Conservation (phyloP, 2,113 vertebrate genomes). For the Cryptomyrus ogoouensis region DNA sequence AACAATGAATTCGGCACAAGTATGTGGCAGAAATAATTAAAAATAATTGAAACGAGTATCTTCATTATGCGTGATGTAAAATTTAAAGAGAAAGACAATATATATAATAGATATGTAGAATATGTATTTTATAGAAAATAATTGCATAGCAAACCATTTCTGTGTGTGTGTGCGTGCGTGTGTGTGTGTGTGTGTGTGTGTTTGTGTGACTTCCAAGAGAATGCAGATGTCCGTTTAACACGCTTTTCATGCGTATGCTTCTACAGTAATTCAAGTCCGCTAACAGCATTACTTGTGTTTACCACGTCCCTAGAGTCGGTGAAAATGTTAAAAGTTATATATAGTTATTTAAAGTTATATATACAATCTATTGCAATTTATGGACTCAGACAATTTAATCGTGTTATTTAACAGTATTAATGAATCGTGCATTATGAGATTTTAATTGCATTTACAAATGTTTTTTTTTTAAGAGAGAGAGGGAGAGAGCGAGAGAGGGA, state of each 20-base stretch:
- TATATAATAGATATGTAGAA: neutral
- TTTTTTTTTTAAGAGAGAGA: neutral
- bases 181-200: neutral
- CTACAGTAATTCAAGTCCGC: neutral
- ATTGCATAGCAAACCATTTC: neutral
- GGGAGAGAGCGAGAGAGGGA: neutral
- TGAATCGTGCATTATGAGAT: slow-evolving; percentile 67
- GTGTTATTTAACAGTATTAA: slow-evolving; percentile 53
- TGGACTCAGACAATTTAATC: slow-evolving; percentile 66
- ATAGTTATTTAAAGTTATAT: neutral
- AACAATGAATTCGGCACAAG: neutral
- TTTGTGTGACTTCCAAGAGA: neutral
- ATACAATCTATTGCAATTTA: slow-evolving; percentile 56
- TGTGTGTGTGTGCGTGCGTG: neutral
- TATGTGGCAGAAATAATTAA: neutral
- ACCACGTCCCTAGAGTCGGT: neutral
- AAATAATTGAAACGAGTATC: neutral
- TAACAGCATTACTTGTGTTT: neutral
- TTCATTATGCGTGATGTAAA: neutral
- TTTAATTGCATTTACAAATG: slow-evolving; percentile 60
- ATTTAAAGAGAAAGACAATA: neutral
- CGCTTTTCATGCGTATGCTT: neutral
- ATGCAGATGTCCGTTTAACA: neutral
- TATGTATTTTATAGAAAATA: neutral
- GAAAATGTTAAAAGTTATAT: slow-evolving; percentile 20